A percentile compares a stretch with the other conserved stretches of the same genome.
phyloP scores from a whole-genome alignment of 2,888 invertebrate species.

The Acrobasis suavella region DNA sequence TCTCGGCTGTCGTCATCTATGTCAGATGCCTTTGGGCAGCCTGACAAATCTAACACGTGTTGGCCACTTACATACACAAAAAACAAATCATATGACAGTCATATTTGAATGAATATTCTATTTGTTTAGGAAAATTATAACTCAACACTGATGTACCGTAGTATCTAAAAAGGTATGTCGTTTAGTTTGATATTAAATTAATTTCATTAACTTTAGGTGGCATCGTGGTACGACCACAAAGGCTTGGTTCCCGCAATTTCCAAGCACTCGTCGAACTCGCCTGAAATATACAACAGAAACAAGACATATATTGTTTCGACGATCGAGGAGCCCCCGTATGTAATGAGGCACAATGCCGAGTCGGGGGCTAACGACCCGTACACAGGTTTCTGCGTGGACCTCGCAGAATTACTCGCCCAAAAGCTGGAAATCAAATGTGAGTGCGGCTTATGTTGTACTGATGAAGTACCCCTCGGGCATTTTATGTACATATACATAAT shows the following conservation, averaged over 20 bases:
- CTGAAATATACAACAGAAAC: slow-evolving; percentile 88
- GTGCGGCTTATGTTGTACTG: neutral
- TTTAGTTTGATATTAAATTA: neutral
- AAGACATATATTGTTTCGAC: slow-evolving; percentile 93
- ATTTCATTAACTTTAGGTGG: slow-evolving; percentile 80
- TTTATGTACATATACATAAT: too few species aligned
- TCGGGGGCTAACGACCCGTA: slow-evolving; percentile 88
- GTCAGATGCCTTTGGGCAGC: too few species aligned
- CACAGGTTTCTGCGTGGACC: slow-evolving; percentile 95
- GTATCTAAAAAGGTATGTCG: too few species aligned
- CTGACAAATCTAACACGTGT: too few species aligned
- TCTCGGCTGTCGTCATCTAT: too few species aligned
- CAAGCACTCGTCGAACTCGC: slow-evolving; percentile 86
- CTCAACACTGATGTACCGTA: too few species aligned
- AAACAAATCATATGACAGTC: too few species aligned
- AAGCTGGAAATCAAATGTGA: slow-evolving; percentile 93
- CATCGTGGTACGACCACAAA: slow-evolving; percentile 91
- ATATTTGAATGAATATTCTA: too few species aligned
- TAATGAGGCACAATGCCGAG: slow-evolving; percentile 87
- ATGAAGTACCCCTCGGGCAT: neutral
- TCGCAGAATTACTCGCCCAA: slow-evolving; percentile 90
- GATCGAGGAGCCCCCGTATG: slow-evolving; percentile 93
- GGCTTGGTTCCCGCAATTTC: slow-evolving; percentile 89
- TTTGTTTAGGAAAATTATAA: too few species aligned
- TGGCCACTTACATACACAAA: too few species aligned